Evolutionary conservation across 2,888 invertebrate genomes (phyloP).

Genomic region (Cephus pygmeus): DNA sequence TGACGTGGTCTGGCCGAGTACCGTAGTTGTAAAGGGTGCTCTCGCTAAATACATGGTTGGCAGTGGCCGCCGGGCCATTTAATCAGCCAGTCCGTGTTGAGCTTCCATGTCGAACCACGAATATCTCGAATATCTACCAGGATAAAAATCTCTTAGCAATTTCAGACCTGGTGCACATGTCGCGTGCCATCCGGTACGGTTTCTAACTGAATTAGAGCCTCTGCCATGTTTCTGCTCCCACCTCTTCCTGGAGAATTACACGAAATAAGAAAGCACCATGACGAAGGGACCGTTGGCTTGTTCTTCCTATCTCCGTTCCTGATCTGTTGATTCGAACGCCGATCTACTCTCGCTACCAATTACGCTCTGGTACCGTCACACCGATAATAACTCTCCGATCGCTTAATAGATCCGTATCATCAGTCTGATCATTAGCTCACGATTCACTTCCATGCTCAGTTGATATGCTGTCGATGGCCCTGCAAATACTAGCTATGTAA

Average conservation of each 20-base stretch:
- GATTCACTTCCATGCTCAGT: neutral
- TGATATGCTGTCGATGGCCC: neutral
- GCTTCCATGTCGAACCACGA: conserved; percentile 54
- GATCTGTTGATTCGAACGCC: conserved; percentile 18
- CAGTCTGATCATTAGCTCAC: neutral
- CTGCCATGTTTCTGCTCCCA: neutral
- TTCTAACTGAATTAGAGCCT: conserved; percentile 33
- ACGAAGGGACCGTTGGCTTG: neutral
- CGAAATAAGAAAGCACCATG: conserved; percentile 34
- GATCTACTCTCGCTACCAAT: conserved; percentile 27
- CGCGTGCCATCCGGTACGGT: conserved; percentile 47
- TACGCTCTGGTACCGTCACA: conserved; percentile 15
- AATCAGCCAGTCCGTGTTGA: conserved; percentile 36
- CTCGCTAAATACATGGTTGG: conserved; percentile 43
- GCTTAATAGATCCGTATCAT: neutral
- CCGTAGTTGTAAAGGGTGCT: neutral
- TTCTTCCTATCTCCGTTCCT: neutral
- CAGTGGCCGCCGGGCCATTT: conserved; percentile 45
- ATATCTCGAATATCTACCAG: conserved; percentile 56
- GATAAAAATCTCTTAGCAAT: conserved; percentile 63
- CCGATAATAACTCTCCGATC: neutral
- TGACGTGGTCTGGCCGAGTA: neutral
- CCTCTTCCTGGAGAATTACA: conserved; percentile 32
- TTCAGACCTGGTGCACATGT: conserved; percentile 64
- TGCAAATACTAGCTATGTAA: neutral